Base-by-base conservation (phyloP, 2,888 invertebrate species). In the Xestia ashworthii region DNA sequence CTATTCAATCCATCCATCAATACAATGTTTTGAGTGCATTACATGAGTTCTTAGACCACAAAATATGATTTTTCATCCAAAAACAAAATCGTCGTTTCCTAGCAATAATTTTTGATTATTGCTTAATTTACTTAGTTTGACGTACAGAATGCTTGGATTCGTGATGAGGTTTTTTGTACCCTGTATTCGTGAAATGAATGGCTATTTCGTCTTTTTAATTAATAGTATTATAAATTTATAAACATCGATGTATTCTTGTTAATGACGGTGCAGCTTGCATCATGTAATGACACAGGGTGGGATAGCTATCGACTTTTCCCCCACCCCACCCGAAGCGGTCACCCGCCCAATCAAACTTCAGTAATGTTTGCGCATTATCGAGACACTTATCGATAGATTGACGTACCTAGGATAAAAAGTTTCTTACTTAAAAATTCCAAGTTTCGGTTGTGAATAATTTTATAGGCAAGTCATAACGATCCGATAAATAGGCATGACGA, bases 251-350 rank as follows among this genome's bases (percentile, higher is more conserved):
- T 76, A 74, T 76, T 80, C 48, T 85, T 88, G 93, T 91, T 92
- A 93, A 93, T 91, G 87, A 91, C 89, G 90, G 90, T 95, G 95
- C 95, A 95, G 90, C 86, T 91, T 96, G 95, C 95, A 95, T 93
- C 92, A 90, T 92, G 90, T 95, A 93, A 94, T 93, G 93, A 93
- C 91, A 93, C 89, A 85, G 91, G 90, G 93, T 93, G 90, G 92
- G 88, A n/a, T 95, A 82, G 71, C 77, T 88, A 96, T 96, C 95
- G 96, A 96, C 96, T 95, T 96, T 95, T 93, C 93, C 93, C 93
- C 94, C 92, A 89, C 94, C 92, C 89, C 71, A 75, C 64, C 90
- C 84, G 86, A 88, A 89, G 91, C 89, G 87, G 91, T 91, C 93
- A 91, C 94, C 93, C 93, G 91, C 94, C 94, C 94, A 94, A 94